phyloP scores from a whole-genome alignment of 2,113 vertebrate species.

The Malurus alboscapulatus region DNA sequence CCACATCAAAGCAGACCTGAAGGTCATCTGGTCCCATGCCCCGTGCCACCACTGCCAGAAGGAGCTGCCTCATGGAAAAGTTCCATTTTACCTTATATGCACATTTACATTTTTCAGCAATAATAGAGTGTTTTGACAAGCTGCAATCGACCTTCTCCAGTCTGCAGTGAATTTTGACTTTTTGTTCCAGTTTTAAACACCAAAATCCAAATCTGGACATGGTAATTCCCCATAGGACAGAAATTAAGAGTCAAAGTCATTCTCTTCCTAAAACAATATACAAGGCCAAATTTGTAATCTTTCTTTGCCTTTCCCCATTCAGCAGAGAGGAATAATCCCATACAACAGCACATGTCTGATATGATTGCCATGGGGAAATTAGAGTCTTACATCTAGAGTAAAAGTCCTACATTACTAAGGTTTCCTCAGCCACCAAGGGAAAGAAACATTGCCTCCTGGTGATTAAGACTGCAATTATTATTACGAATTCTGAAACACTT shows the following conservation, averaged over 20 bases:
- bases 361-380: neutral
- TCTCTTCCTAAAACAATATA: neutral
- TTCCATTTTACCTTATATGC: neutral
- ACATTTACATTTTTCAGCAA: neutral
- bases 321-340: neutral
- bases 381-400: neutral
- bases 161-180: neutral
- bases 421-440: neutral
- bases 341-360: fast-evolving
- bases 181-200: neutral
- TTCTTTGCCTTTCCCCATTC: neutral
- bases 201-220: neutral
- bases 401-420: neutral
- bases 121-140: neutral
- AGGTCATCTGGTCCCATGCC: neutral
- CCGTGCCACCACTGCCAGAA: neutral
- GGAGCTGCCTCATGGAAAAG: neutral
- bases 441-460: constrained; percentile 61
- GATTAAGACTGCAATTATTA: constrained; percentile 49
- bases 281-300: neutral
- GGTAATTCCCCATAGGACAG: neutral
- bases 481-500: constrained; percentile 25
- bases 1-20: neutral
- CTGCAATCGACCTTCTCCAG: neutral
- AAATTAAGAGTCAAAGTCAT: neutral